Conservation (phyloP, 2,113 vertebrate species). For the Phylloscopus trochilus region DNA sequence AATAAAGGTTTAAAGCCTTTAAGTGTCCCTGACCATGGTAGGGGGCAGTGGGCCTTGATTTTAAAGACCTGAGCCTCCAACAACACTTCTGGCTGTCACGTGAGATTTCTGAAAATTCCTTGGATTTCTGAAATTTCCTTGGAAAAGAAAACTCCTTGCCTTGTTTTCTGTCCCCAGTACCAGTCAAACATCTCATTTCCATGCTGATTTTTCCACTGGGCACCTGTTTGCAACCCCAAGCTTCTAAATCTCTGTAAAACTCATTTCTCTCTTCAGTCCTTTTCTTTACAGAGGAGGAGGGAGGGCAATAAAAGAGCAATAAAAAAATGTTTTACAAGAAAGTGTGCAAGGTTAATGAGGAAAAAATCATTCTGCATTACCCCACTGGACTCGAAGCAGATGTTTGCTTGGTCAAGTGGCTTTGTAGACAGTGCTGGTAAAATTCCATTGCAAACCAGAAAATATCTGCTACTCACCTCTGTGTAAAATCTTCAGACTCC, state of each 20-base stretch:
- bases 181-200: not conserved
- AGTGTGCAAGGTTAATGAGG: not conserved
- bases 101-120: not conserved
- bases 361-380: not conserved
- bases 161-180: not conserved
- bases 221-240: not conserved
- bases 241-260: not conserved
- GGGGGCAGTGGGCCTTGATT: not conserved
- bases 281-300: not conserved
- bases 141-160: not conserved
- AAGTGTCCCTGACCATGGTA: not conserved
- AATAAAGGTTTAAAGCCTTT: not conserved
- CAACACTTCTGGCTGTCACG: fast-evolving
- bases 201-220: not conserved
- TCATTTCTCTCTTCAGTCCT: not conserved
- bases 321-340: not conserved
- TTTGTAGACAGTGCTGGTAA: not conserved
- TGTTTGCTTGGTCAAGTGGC: not conserved
- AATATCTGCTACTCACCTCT: conserved; percentile 81
- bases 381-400: not conserved
- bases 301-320: not conserved
- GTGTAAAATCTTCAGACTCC: conserved; percentile 98
- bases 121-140: no score
- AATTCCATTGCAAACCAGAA: not conserved
- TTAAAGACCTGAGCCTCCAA: not conserved